Evolutionary conservation across 1,140 invertebrate genomes (phyloP).

Genomic region (Meloidogyne floridensis): DNA sequence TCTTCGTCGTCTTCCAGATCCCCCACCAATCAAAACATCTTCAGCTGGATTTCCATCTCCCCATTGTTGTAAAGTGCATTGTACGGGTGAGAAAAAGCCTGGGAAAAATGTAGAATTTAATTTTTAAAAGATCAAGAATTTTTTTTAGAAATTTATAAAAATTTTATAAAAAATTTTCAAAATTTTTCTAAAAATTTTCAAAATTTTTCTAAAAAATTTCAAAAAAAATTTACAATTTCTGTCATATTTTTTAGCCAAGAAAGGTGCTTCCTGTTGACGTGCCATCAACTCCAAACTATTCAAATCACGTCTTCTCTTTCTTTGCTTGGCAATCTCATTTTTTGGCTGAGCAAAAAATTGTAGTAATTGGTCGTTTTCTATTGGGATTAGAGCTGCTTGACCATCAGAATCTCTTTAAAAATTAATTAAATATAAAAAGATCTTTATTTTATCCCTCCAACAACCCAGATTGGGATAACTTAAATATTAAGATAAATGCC

Average conservation of each 20-base stretch:
- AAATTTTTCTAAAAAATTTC: no score
- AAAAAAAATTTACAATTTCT: constrained; percentile 3
- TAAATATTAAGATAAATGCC: no score
- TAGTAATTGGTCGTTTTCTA: not conserved
- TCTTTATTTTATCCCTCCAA: no score
- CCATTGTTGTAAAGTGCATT: not conserved
- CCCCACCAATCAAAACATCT: no score
- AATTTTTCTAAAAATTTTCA: no score
- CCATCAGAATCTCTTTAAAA: not conserved
- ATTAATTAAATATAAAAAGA: not conserved
- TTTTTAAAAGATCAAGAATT: not conserved
- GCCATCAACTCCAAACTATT: not conserved
- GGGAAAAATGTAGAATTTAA: not conserved
- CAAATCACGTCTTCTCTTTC: not conserved
- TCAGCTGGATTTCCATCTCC: no score
- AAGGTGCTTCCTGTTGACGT: not conserved
- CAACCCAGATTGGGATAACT: no score
- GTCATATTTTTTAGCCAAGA: constrained; percentile 25
- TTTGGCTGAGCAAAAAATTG: not conserved
- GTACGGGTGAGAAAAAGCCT: constrained; percentile 26
- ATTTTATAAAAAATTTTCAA: no score
- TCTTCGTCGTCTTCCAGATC: no score
- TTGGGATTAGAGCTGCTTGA: not conserved
- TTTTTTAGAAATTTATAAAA: not conserved
- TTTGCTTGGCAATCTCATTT: not conserved